Evolutionary conservation across 2,113 vertebrate genomes (phyloP).

Genomic region (Neotragus moschatus): DNA sequence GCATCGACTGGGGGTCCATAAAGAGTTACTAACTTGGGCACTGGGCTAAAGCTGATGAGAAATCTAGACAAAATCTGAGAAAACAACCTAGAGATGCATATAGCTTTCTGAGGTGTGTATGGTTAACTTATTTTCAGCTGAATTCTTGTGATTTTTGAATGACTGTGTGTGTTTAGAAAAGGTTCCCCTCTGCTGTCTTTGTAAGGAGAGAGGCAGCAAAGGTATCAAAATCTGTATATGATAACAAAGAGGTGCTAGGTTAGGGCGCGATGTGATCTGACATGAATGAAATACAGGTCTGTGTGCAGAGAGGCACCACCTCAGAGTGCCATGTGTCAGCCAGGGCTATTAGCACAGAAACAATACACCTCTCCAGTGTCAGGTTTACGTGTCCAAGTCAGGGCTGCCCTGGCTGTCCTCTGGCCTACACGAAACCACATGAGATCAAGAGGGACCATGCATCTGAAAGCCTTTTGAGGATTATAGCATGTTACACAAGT

Average conservation of each 20-base stretch:
- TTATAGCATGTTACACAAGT: background rate
- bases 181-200: background rate
- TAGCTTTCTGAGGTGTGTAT: background rate
- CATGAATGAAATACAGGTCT: background rate
- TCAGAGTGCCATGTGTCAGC: background rate
- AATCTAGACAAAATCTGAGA: background rate
- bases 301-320: background rate
- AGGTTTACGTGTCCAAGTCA: background rate
- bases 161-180: background rate
- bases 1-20: background rate
- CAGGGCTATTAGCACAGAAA: background rate
- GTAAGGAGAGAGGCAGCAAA: background rate
- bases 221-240: background rate
- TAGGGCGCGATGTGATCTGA: background rate
- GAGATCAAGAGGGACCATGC: background rate
- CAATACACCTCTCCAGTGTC: background rate
- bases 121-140: background rate
- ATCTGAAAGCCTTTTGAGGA: background rate
- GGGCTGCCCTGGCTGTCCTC: background rate
- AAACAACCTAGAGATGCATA: background rate
- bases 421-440: background rate
- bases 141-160: background rate
- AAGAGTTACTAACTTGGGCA: background rate
- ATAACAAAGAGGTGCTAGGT: background rate
- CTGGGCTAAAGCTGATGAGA: background rate